These are phyloP conservation scores for Sphyrna mokarran DNA, from an alignment of 2,113 vertebrate species.

Conservation along the genomic window DNA sequence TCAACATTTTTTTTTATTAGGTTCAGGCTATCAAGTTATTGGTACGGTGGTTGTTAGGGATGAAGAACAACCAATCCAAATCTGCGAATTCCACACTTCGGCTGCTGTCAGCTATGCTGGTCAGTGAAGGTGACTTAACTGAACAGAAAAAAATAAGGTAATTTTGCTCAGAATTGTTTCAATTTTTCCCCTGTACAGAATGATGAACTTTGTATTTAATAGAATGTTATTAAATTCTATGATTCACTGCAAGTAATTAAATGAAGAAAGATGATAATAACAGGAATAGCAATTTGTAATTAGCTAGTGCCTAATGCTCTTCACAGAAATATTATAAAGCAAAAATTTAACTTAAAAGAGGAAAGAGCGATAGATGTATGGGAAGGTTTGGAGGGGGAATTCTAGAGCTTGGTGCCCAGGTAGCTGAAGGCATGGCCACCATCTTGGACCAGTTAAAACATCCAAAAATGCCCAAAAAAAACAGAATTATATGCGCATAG, in stretches of 20 bases:
- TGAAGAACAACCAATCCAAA: slow-evolving; percentile 98
- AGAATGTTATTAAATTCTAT: neutral
- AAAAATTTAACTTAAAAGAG: neutral
- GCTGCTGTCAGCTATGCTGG: slow-evolving; percentile 90
- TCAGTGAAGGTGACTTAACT: slow-evolving; percentile 94
- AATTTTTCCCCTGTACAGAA: neutral
- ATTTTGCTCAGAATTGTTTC: slow-evolving; percentile 35
- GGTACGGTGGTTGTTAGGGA: slow-evolving; percentile 93
- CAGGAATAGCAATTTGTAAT: too few species aligned
- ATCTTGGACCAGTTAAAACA: neutral
- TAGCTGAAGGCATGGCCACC: neutral
- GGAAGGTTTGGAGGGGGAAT: neutral
- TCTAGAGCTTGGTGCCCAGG: neutral
- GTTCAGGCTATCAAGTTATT: slow-evolving; percentile 96
- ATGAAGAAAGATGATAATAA: neutral
- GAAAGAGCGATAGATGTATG: neutral
- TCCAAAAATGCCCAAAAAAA: neutral
- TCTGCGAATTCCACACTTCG: slow-evolving; percentile 94
- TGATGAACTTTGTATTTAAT: neutral
- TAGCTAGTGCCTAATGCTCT: too few species aligned
- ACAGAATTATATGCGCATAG: neutral
- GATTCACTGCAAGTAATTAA: neutral
- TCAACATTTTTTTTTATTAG: slow-evolving; percentile 52
- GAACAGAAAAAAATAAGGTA: slow-evolving; percentile 98
- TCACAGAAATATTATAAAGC: neutral